phyloP scores from a whole-genome alignment of 1,140 invertebrate species.

The Heliothis virescens region DNA sequence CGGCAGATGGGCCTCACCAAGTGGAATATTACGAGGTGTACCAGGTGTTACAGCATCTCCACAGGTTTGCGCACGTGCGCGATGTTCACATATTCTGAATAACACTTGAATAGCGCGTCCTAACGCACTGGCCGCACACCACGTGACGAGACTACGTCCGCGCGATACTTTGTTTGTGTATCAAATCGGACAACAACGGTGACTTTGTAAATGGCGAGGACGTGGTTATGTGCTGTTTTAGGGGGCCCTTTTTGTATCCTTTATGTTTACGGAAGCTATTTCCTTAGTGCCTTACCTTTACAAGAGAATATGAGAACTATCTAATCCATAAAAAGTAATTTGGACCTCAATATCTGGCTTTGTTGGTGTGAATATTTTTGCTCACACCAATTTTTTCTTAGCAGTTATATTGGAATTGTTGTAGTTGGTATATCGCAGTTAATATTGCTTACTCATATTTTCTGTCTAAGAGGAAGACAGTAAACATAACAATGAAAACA shows the following conservation, averaged over 20 bases:
- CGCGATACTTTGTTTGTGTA: conserved; percentile 54
- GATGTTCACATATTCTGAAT: conserved; percentile 80
- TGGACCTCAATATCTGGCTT: not conserved
- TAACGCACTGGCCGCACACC: conserved; percentile 72
- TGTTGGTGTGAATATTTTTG: conserved; percentile 9
- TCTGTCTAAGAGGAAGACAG: no score
- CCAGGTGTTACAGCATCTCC: conserved; percentile 52
- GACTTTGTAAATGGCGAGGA: conserved; percentile 47
- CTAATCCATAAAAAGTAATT: conserved; percentile 31
- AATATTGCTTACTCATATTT: no score
- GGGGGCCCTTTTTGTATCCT: conserved; percentile 31
- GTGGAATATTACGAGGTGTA: no score
- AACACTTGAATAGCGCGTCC: conserved; percentile 75
- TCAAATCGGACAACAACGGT: conserved; percentile 48
- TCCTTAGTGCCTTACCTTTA: conserved; percentile 36
- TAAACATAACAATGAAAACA: no score
- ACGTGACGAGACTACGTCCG: conserved; percentile 71
- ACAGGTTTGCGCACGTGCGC: conserved; percentile 64
- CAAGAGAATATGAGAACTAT: conserved; percentile 29
- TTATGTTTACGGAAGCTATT: conserved; percentile 31
- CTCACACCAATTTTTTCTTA: no score
- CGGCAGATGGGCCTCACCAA: no score
- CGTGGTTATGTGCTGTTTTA: conserved; percentile 48
- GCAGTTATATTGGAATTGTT: not conserved
- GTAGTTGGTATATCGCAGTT: not conserved